Base-by-base conservation (phyloP, 2,888 invertebrate genomes). In the Nesidiocoris tenuis region DNA sequence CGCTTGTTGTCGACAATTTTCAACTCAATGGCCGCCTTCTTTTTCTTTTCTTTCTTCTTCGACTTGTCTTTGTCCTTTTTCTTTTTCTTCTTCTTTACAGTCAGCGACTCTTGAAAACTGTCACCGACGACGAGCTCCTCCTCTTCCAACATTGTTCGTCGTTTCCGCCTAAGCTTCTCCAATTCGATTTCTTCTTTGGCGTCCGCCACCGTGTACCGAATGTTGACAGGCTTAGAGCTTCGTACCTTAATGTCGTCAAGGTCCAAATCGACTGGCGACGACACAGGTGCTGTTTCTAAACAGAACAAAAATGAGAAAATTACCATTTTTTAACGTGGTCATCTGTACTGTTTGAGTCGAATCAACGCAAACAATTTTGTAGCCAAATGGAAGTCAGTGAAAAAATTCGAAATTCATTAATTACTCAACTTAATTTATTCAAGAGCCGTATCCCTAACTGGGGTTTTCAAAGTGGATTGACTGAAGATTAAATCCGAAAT, bases 41-140 rank as follows among this genome's bases (percentile, higher is more conserved):
- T 67, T 12, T 74, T 74, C 9, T 74, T 74, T n/a, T 75, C 71
- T 12, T 55, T 66, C 66, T 66, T 75, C 25, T 70, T 71, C 17
- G 57, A 21, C 22, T 56, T 76, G 9, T 74, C 64, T 21, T 72
- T 70, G 16, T 66, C 39, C 21, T 76, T 67, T 16, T 71, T 76
- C 54, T 72, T 21, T 24, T 70, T 77, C 76, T 61, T 66, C 25
- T 23, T 55, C 57, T 72, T 72, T 25, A 71, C 71, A 39, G 61
- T 70, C 17, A 61, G 2, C 18, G 57, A 22, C 54, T 61, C 54
- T 1, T 18, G 19, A 12, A 39, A 39, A 21, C 39, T 63, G 21
- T 72, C 72, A 1, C 64, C 72, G 12, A 39, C 39, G 12, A 39
- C 12, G 39, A 39, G 39, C 12, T 39, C 12, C 22, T 72, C 72